A percentile compares a stretch with the other conserved stretches of the same genome.
These are phyloP conservation scores for Micromussa lordhowensis DNA, from an alignment of 92 coral and sea anemone species.

Conservation along the genomic window DNA sequence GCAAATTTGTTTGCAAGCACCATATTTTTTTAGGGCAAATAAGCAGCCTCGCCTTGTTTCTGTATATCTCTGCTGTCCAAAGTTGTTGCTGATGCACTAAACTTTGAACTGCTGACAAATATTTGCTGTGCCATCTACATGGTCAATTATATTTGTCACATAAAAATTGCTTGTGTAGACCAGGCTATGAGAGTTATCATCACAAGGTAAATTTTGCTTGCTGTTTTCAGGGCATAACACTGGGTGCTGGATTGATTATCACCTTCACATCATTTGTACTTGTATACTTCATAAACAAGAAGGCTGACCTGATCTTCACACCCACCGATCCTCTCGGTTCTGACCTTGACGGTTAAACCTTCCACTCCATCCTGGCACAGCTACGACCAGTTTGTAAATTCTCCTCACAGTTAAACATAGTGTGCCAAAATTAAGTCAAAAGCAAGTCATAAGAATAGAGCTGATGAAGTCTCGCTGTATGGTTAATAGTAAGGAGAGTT, in stretches of 20 bases:
- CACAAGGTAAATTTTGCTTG: neutral
- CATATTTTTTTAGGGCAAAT: too few species aligned
- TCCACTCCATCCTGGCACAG: neutral
- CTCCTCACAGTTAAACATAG: neutral
- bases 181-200: too few species aligned
- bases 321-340: slow-evolving; percentile 44
- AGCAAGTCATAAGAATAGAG: neutral
- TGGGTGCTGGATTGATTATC: slow-evolving; percentile 84
- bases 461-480: neutral
- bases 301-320: slow-evolving; percentile 83
- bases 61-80: too few species aligned
- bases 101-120: too few species aligned
- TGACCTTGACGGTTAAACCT: neutral
- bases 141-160: too few species aligned
- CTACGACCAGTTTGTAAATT: neutral
- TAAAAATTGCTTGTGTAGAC: too few species aligned
- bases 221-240: slow-evolving; percentile 73
- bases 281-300: slow-evolving; percentile 81
- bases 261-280: slow-evolving; percentile 77
- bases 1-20: too few species aligned
- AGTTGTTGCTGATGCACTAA: too few species aligned
- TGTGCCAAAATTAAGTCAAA: neutral
- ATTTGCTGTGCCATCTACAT: too few species aligned
- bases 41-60: too few species aligned
- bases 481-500: neutral